These are phyloP conservation scores for Limanda limanda DNA, from an alignment of 2,113 vertebrate genomes.

Conservation along the genomic window DNA sequence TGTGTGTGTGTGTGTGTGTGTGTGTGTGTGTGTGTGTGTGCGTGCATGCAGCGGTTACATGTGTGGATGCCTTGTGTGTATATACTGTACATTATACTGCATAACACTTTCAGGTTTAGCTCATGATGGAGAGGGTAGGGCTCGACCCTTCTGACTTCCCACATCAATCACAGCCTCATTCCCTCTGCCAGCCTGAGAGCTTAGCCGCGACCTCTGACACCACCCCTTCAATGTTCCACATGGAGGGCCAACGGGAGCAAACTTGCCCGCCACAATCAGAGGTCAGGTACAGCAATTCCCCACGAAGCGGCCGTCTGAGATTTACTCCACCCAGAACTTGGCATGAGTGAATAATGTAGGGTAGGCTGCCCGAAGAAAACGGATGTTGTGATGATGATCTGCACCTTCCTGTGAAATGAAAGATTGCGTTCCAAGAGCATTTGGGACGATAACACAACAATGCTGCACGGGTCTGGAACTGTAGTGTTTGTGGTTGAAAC, in stretches of 20 bases:
- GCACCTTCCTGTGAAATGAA: not conserved
- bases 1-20: not conserved
- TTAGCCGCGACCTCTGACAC: slow-evolving; percentile 59
- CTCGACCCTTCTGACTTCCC: slow-evolving; percentile 47
- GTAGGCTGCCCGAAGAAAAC: slow-evolving; percentile 17
- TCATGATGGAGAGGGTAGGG: slow-evolving; percentile 56
- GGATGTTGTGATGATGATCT: slow-evolving; percentile 15
- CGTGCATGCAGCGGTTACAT: not conserved
- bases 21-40: not conserved
- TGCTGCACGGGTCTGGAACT: not conserved
- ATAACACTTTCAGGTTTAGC: slow-evolving; percentile 39
- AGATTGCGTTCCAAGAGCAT: slow-evolving; percentile 2
- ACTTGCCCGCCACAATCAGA: slow-evolving; percentile 49
- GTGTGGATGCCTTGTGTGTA: slow-evolving; percentile 28
- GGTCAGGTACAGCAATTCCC: slow-evolving; percentile 59
- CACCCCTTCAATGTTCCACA: slow-evolving; percentile 50
- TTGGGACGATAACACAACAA: slow-evolving; percentile 10
- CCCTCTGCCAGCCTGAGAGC: slow-evolving; percentile 34
- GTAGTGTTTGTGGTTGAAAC: no score
- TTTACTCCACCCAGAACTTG: slow-evolving; percentile 42
- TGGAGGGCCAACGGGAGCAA: slow-evolving; percentile 46
- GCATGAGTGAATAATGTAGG: slow-evolving; percentile 46
- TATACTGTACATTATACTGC: slow-evolving; percentile 36
- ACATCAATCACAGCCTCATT: slow-evolving; percentile 72
- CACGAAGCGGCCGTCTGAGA: slow-evolving; percentile 40